Evolutionary conservation across 2,113 vertebrate genomes (phyloP), one percentile per base, ranked within the genome.

Genomic region (Perccottus glenii): DNA sequence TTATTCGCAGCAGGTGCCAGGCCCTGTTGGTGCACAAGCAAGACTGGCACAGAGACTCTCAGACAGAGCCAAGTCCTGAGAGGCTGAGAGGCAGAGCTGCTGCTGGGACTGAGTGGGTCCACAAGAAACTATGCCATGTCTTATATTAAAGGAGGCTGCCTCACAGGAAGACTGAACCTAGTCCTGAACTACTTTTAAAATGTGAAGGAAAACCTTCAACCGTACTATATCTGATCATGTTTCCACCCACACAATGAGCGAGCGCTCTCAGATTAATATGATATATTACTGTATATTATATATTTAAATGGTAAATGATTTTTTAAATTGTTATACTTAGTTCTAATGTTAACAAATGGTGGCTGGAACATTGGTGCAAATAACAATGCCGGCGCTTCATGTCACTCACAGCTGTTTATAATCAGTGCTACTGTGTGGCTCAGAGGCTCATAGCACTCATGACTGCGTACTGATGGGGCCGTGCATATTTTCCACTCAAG

Each of bases 1-100:
- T 92, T 88, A 87, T 83, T 86, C 86, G 75, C 81, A 80, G 77
- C 7, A 70, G 73, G 78, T 85, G 89, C 86, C 88, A 88, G 80
- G 72, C 75, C 68, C 60, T 77, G 71, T 64, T 76, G 83, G 83
- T 61, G 46, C 60, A 10, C 68, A 80, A 85, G 75, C 52, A 59
- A 66, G 48, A 51, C 78, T 84, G 79, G 80, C 81, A 70, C 60
- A 36, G 67, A 38, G 62, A 70, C 64, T 42, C 15, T 50, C 56
- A 60, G 75, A 45, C 55, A 3, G 16, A 67, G 85, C 85, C 85
- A 86, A 87, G 66, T 81, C 77, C 78, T 78, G 32, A 78, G 84
- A 84, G 82, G 66, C 75, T 73, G 66, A 47, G 33, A 77, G 76
- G 75, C 73, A 84, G 73, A 73, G 85, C 79, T 84, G 81, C 67